Base-by-base conservation (phyloP, 2,113 vertebrate genomes). In the Alaudala cheleensis region DNA sequence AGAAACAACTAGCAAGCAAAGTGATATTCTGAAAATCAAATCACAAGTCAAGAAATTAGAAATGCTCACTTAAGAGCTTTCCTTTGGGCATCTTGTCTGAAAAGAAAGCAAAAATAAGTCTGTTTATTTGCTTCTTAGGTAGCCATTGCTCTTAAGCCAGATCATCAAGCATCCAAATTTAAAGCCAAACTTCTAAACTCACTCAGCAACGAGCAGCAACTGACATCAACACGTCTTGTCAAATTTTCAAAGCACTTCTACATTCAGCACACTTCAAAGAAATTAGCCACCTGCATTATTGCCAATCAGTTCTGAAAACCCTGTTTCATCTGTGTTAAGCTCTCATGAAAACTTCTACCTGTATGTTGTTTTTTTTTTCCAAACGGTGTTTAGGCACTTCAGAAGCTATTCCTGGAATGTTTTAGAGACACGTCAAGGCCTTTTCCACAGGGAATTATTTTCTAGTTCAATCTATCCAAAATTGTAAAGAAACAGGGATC, bases 161-260 rank as follows among this genome's bases (percentile, higher is more conserved):
- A 54, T 83, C 29, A 71, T 91, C 40, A 78, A 70, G 64, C 53
- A 83, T 12, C 10, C 31, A 56, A 21, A 94, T 67, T 81, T 87
- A 62, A 92, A 91, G 72, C 24, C 56, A 81, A 28, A 88, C 71
- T 91, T 78, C 67, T 70, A 13, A 91, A 89, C 40, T 66, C n/a
- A 65, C 61, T 81, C 82, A 66, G 58, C 67, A 86, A 29, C 0
- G 1, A 83, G 69, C 58, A 79, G 65, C 39, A 65, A 78, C 42
- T n/a, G 79, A 90, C 92, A 93, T 10, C 74, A 49, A 91, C 22
- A 37, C 4, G 5, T 88, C 74, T 81, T 81, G 64, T 86, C 80
- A 92, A 65, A 88, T 71, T 94, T 92, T 95, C 91, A 84, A 94
- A 92, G 86, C 77, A 84, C 50, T 91, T 89, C 73, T 72, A 47